Evolutionary conservation across 2,797 vertebrate species (phyloP), one percentile per base, ranked within the genome.

Genomic region (Coregonus suidteri): DNA sequence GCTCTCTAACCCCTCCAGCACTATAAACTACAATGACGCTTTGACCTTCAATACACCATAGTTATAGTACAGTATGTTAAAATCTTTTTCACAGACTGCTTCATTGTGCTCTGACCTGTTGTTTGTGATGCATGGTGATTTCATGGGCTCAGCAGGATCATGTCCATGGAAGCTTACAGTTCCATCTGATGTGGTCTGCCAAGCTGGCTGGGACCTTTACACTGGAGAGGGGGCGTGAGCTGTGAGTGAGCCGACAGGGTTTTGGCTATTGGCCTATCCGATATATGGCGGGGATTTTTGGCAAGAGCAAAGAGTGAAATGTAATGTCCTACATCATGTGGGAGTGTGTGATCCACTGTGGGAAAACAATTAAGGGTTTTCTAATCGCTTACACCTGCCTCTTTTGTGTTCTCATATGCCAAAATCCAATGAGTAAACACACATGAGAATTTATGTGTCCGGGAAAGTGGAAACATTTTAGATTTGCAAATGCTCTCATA

Each of bases 51-150:
- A 35, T 35, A 0, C 47, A 51, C 68, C 73, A 14, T 68, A 73
- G 71, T 74, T 16, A 16, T 70, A 68, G 75, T 75, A 78, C 31
- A 5, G 71, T 13, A 4, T n/a, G 18, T 73, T 3, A 7, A 67
- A 81, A 83, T 81, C 73, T 3, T 2, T 70, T 47, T 0, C 59
- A 66, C 68, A 35, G 74, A 65, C 47, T 71, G 73, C 73, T 70
- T 75, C 81, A 64, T 83, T 82, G 83, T 88, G 77, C 83, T 66
- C 34, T 74, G 81, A 87, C 86, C 84, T 84, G 83, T 90, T 89
- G 87, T 88, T 82, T 81, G 83, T 90, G 89, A 91, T 90, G 83
- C 88, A 91, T 84, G 86, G 81, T 79, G 77, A 87, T 84, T 81
- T 91, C 85, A 82, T 84, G 84, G 81, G 79, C 79, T 1, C 87